Evolutionary conservation across 2,113 vertebrate genomes (phyloP), one percentile per base, ranked within the genome.

Genomic region (Stegastes partitus): DNA sequence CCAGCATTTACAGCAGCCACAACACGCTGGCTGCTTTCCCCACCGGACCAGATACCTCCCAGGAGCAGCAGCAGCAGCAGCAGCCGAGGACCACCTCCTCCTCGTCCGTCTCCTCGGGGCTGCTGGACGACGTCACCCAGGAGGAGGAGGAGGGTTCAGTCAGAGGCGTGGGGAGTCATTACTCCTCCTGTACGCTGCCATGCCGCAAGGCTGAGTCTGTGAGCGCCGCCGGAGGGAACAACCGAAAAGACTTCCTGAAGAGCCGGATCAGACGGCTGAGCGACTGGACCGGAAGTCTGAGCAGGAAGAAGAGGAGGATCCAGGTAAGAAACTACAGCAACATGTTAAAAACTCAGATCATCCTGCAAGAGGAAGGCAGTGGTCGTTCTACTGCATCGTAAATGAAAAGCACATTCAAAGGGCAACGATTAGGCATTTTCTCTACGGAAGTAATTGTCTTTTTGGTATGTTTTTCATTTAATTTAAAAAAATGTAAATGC

Each of bases 281-380:
- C 50, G 97, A 98, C 90, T 99, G 97, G 97, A 98, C 97, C 0
- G 97, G 97, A 68, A 98, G 97, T 92, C 95, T 99, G 69, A 97
- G 96, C 0, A 93, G 97, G 71, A 98, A 99, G 90, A 98, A 97
- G 54, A 95, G 97, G 84, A 95, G 96, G 80, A 89, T 99, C 39
- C 97, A 99, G 96, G 97, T 98, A 74, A 79, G 91, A 66, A 11
- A 14, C 54, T 2, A 9, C 21, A 15, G 1, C 11, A 54, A n/a
- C n/a, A n/a, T n/a, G 3, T 15, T 53, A 3, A 23, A 53, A 10
- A 39, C 37, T 10, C 3, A 39, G 8, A 39, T 39, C 1, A 3
- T 39, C 26, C 26, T 28, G 26, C 5, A 28, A 2, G 26, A 28
- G 5, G 26, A 28, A 28, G 26, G 26, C 26, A 28, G 26, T 28